These are phyloP conservation scores for Anser cygnoides DNA, from an alignment of 2,113 vertebrate genomes.

Conservation along the genomic window DNA sequence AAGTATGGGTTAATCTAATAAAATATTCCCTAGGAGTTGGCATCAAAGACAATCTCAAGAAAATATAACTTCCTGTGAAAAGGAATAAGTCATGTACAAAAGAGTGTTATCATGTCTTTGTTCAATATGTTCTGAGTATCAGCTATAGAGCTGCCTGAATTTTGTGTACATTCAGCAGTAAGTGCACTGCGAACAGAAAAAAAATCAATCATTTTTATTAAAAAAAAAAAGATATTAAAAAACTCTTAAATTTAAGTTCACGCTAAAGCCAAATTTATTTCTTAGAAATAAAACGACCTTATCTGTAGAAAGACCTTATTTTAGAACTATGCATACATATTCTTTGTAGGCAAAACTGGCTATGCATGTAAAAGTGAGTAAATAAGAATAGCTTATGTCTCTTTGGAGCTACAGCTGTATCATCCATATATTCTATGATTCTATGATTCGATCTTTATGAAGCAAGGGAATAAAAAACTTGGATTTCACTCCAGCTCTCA, in stretches of 20 bases:
- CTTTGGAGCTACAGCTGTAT: neutral
- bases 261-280: neutral
- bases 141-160: neutral
- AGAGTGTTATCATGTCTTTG: neutral
- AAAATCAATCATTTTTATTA: neutral
- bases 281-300: neutral
- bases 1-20: fast-evolving
- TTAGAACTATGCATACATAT: neutral
- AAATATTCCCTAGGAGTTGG: neutral
- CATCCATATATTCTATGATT: no score
- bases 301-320: neutral
- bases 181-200: neutral
- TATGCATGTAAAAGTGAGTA: neutral
- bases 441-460: neutral
- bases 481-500: neutral
- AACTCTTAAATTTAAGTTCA: neutral
- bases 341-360: neutral
- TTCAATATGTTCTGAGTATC: neutral
- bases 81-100: neutral
- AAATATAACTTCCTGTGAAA: neutral
- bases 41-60: neutral
- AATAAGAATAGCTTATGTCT: no score
- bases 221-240: neutral
- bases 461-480: neutral
- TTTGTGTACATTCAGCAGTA: neutral